Evolutionary conservation across 2,888 invertebrate genomes (phyloP), one percentile per base, ranked within the genome.

Genomic region (Agriotes lineatus): DNA sequence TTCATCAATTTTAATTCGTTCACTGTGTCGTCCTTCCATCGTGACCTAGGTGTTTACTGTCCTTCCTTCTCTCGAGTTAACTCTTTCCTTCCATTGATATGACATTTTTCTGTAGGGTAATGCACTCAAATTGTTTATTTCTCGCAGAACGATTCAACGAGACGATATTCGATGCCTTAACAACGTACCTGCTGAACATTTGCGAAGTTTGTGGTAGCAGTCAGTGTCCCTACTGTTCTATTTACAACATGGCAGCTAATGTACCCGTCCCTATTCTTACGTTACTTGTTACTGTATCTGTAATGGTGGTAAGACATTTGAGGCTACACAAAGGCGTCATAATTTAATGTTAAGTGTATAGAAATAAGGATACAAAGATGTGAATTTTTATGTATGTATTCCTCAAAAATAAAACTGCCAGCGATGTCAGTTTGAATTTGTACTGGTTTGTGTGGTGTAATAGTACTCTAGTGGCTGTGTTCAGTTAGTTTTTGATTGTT

Each of bases 161-260:
- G 86, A 92, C 93, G 0, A 93, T 96, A 84, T 95, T 95, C 82
- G 95, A 96, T 85, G 90, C 95, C 1, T 86, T 94, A 52, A 92
- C 94, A 14, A 93, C 95, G 0, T 96, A 95, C 85, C 87, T 94
- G 20, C 86, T 96, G 68, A 96, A 96, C 83, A 96, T 96, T 75
- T 96, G 96, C 83, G 96, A 96, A 82, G 96, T 96, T 5, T 96
- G 96, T 82, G 96, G 96, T 67, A 96, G 96, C 59, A 96, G 96
- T 45, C 96, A 96, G 82, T 96, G 96, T 82, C 96, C 96, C 0
- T 96, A 96, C 85, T 96, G 96, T 84, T 90, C 93, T 57, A 93
- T 95, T 75, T 95, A 94, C 85, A 95, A 94, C 83, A 84, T 87
- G 2, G 91, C 90, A 2, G 71, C 84, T 0, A 79, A 83, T 1